phyloP scores from a whole-genome alignment of 2,888 invertebrate genomes.

The Melieria crassipennis region DNA sequence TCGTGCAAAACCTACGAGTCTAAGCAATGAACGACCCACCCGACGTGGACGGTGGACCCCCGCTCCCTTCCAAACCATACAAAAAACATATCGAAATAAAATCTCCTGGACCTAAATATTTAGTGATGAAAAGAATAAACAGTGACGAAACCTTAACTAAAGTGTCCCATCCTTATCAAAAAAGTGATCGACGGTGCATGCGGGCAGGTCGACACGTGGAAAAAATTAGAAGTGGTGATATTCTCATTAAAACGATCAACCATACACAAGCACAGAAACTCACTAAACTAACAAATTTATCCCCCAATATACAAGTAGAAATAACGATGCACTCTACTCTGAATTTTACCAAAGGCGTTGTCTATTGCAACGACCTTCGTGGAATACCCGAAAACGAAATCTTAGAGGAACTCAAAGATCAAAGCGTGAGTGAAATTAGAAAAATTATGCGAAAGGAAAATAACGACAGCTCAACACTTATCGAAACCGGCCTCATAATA shows the following conservation, averaged over 20 bases:
- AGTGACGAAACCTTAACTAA: too few species aligned
- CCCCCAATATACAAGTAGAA: background rate
- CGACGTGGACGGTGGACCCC: too few species aligned
- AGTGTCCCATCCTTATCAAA: too few species aligned
- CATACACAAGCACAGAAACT: conserved; percentile 6
- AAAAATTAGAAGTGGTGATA: background rate
- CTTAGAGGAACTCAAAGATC: conserved; percentile 10
- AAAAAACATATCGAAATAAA: too few species aligned
- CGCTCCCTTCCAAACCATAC: too few species aligned
- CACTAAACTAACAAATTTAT: background rate
- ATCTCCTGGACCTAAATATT: too few species aligned
- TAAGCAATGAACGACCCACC: too few species aligned
- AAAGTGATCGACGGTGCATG: too few species aligned
- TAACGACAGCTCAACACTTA: background rate
- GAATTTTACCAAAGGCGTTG: background rate
- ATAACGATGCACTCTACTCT: background rate
- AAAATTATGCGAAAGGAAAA: conserved; percentile 15
- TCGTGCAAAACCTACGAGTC: too few species aligned
- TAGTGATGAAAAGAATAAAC: too few species aligned
- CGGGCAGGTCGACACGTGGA: too few species aligned
- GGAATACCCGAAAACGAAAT: conserved; percentile 25
- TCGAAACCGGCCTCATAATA: conserved; percentile 23
- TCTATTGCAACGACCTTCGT: conserved; percentile 8
- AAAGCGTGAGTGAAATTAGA: conserved; percentile 17
- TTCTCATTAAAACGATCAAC: conserved; percentile 15